Evolutionary conservation across 1,140 invertebrate species (phyloP), one percentile per base, ranked within the genome.

Genomic region (Neocloeon triangulifer): DNA sequence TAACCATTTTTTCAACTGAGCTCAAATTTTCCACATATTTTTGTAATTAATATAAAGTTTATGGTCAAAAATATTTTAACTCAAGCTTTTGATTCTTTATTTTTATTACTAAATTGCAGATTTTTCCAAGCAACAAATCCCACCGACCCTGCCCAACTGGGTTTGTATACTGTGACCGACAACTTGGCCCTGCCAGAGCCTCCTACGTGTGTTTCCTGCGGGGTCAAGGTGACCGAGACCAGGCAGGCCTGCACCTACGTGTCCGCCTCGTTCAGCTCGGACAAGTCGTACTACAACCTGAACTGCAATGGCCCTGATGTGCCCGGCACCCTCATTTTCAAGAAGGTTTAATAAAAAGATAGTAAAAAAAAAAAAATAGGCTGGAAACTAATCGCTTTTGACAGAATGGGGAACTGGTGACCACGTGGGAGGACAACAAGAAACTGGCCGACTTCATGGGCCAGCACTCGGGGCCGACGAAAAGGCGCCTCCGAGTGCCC

Each of bases 401-500:
- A 17, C 17, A 48, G 44, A 25, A 42, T 38, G 33, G 33, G 3
- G n/a, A 25, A 8, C 22, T 14, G 20, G 5, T 30, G 7, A 19
- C 20, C 10, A 23, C 33, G 12, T 48, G 40, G 37, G 38, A 38
- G 33, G 37, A 48, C 27, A 59, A 59, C 40, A 37, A 38, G n/a
- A 39, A 32, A 9, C 38, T 58, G 6, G 35, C 38, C n/a, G 46
- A 50, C 0, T 55, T 56, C 6, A 44, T 84, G 4, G 39, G 49
- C 0, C 51, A 58, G 12, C 73, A 71, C 45, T 53, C 51, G 9
- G 53, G 67, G 3, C 78, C 79, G 0, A 50, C 48, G n/a, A 63
- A 63, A 19, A 56, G 65, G 33, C 66, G 68, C 28, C 53, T 74
- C 5, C 62, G 64, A 9, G 68, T 82, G 4, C 56, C 67, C 1